A percentile compares a stretch with the other conserved stretches of the same genome.
Evolutionary conservation across 2,888 invertebrate genomes (phyloP).

Genomic region (Beris chalybata): DNA sequence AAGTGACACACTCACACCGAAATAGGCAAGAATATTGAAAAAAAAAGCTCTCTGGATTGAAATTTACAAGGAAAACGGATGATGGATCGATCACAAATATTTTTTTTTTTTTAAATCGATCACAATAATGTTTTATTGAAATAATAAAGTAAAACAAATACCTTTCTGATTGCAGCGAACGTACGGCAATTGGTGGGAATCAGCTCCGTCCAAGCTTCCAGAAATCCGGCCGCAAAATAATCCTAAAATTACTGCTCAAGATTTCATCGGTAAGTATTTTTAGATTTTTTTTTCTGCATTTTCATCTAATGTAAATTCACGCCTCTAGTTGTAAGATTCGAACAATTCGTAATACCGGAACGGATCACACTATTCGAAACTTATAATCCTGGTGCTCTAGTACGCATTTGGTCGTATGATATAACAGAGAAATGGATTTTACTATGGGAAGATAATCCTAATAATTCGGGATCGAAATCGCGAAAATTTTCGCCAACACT

Average conservation of each 20-base stretch:
- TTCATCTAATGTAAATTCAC: not conserved
- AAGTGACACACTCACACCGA: no score
- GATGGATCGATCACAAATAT: no score
- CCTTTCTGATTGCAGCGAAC: conserved; percentile 64
- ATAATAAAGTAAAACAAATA: no score
- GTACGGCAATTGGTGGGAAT: conserved; percentile 84
- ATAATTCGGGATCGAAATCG: conserved; percentile 63
- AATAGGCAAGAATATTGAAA: no score
- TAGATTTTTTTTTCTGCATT: conserved; percentile 33
- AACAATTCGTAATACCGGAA: conserved; percentile 53
- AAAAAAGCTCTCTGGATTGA: no score
- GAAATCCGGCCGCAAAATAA: conserved; percentile 77
- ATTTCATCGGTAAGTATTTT: conserved; percentile 71
- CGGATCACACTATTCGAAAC: conserved; percentile 78
- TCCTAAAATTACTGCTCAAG: conserved; percentile 68
- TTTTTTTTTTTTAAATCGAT: no score
- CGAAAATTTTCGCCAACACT: conserved; percentile 78
- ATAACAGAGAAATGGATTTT: conserved; percentile 65
- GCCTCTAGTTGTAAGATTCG: conserved; percentile 51
- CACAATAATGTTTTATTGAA: no score
- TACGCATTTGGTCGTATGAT: conserved; percentile 74
- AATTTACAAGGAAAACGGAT: no score
- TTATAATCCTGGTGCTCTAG: conserved; percentile 81
- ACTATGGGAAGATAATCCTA: conserved; percentile 75
- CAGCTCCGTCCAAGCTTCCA: conserved; percentile 69